Percentiles rank a stretch among this genome's conserved stretches.
phyloP scores from a whole-genome alignment of 1,140 invertebrate species.

The Drosophila albomicans region DNA sequence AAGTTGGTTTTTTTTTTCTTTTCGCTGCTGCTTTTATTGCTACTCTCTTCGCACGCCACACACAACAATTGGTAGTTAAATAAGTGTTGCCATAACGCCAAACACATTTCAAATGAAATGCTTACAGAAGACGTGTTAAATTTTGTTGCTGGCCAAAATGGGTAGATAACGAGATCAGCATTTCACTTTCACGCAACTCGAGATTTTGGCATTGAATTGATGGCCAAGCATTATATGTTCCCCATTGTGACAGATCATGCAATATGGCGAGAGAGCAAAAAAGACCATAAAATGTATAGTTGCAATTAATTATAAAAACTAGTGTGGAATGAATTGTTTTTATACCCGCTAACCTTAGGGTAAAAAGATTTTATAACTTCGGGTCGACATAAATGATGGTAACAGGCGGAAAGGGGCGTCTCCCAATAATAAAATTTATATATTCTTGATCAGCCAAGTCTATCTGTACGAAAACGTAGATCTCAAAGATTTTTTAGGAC shows the following conservation, averaged over 20 bases:
- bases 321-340: background rate
- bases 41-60: constrained; percentile 6
- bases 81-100: constrained; percentile 44
- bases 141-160: constrained; percentile 7
- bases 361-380: too few relatives aligned
- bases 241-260: background rate
- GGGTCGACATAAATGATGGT: too few relatives aligned
- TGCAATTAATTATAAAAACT: too few relatives aligned
- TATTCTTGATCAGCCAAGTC: too few relatives aligned
- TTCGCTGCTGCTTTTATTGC: constrained; percentile 9
- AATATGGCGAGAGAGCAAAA: background rate
- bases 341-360: too few relatives aligned
- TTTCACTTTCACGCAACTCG: constrained; percentile 34
- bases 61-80: constrained; percentile 33
- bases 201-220: constrained; percentile 14
- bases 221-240: constrained; percentile 16
- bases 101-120: constrained; percentile 24
- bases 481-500: too few relatives aligned
- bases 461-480: too few relatives aligned
- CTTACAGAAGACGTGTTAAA: background rate
- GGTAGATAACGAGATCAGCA: constrained; percentile 4
- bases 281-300: too few relatives aligned
- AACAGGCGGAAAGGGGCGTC: too few relatives aligned
- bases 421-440: too few relatives aligned
- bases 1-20: constrained; percentile 14